Percentiles rank a stretch among this genome's conserved stretches.
Evolutionary conservation across 1,140 invertebrate species (phyloP).

Genomic region (Leptinotarsa texana): DNA sequence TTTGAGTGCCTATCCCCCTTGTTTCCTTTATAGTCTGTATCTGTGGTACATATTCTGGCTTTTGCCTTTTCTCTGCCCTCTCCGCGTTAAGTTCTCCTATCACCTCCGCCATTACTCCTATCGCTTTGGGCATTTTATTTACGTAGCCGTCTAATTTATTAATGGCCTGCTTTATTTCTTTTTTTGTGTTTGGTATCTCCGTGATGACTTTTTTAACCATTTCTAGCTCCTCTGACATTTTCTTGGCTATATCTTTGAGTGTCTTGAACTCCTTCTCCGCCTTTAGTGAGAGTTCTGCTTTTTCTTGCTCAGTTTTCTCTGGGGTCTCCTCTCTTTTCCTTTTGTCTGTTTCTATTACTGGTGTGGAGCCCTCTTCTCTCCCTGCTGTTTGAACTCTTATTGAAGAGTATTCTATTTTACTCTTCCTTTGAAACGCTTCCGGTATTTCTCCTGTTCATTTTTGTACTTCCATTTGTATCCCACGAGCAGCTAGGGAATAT

Average conservation of each 20-base stretch:
- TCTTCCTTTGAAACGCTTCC: neutral
- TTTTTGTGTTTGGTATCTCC: neutral
- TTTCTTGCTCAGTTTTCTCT: no score
- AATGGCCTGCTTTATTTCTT: constrained; percentile 4
- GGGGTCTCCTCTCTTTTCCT: no score
- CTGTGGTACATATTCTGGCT: neutral
- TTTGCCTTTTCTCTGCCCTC: constrained; percentile 1
- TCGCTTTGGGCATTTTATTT: neutral
- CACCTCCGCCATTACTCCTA: constrained; percentile 8
- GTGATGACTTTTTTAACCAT: neutral
- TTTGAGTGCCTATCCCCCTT: neutral
- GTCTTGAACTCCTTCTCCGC: neutral
- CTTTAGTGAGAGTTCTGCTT: neutral
- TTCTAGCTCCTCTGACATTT: neutral
- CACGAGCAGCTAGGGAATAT: no score
- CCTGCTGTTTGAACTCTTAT: no score
- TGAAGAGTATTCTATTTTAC: no score
- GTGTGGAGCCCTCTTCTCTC: no score
- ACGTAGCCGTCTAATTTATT: neutral
- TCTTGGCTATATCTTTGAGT: neutral
- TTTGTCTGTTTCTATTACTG: no score
- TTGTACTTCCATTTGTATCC: no score
- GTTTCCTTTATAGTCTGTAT: neutral
- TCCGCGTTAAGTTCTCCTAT: neutral
- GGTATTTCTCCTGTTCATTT: neutral